Base-by-base conservation (phyloP, 2,113 vertebrate species). In the Hippoglossus stenolepis region DNA sequence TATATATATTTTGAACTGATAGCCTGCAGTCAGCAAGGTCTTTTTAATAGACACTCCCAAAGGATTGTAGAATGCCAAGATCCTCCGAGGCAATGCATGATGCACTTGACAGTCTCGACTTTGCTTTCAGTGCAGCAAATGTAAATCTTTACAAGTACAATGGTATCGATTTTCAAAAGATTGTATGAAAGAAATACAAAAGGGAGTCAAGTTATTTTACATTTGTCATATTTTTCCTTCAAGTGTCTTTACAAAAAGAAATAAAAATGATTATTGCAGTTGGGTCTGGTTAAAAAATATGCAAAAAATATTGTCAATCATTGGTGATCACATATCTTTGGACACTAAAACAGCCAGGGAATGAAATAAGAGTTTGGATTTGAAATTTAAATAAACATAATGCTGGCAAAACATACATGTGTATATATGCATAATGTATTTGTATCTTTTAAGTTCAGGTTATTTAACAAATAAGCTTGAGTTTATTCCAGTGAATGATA, bases 21-120 rank as follows among this genome's bases (percentile, higher is more conserved):
- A 77, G 63, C 77, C 78, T 80, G 85, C 70, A 85, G 85, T 68
- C 77, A 82, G 78, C 54, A 45, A 78, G 68, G 43, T 83, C 77
- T 84, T 87, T 84, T 85, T 84, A 90, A 89, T 83, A 87, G 71
- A 70, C 35, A 70, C 57, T 89, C 85, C 83, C 83, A 75, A 53
- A 82, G 84, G 85, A 90, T 4, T 23, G 51, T 21, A 24, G 68
- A 67, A 78, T 75, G 67, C 80, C 47, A 51, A 73, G 75, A 86
- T 78, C 78, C 73, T 84, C 73, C n/a, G 38, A 84, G 78, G 88
- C 81, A 49, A 62, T 75, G 51, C 53, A 26, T 69, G 71, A 70
- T 77, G 73, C 73, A 67, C 65, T 81, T 85, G 72, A 77, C 71
- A 80, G 53, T 72, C 72, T 73, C 10, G 5, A 57, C 70, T 21